Conservation (phyloP, 2,113 vertebrate species). For the Phalacrocorax brasilianus region DNA sequence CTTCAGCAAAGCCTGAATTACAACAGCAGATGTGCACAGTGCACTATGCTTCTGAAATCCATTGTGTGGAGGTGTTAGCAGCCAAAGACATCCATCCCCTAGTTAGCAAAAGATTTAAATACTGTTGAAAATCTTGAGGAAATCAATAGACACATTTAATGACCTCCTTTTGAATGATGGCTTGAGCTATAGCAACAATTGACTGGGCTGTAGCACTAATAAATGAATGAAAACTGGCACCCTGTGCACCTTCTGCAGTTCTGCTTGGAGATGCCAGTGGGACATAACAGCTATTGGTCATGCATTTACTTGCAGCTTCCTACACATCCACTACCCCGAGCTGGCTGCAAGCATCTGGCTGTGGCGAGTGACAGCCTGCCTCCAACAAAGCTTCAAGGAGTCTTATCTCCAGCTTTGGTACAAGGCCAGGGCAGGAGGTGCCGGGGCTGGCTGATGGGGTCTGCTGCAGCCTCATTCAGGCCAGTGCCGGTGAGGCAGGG, state of each 20-base stretch:
- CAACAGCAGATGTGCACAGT: neutral
- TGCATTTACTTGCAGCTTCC: neutral
- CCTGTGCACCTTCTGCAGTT: neutral
- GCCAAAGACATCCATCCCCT: neutral
- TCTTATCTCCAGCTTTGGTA: neutral
- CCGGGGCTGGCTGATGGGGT: rapidly evolving
- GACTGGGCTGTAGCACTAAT: neutral
- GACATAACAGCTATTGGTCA: neutral
- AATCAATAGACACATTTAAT: neutral
- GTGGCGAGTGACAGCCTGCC: neutral
- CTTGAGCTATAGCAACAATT: neutral
- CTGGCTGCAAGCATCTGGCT: neutral
- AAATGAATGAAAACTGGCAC: neutral
- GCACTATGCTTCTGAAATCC: neutral
- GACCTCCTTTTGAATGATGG: neutral
- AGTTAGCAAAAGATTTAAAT: neutral
- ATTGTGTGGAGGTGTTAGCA: neutral
- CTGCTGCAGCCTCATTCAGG: neutral
- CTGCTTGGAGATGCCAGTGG: neutral
- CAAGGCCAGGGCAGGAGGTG: neutral
- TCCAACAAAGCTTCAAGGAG: neutral
- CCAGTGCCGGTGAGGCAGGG: neutral
- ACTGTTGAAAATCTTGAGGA: neutral
- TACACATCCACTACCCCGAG: neutral
- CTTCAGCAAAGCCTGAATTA: neutral